phyloP scores from a whole-genome alignment of 2,888 invertebrate species.

The Tenthredo mesomela region DNA sequence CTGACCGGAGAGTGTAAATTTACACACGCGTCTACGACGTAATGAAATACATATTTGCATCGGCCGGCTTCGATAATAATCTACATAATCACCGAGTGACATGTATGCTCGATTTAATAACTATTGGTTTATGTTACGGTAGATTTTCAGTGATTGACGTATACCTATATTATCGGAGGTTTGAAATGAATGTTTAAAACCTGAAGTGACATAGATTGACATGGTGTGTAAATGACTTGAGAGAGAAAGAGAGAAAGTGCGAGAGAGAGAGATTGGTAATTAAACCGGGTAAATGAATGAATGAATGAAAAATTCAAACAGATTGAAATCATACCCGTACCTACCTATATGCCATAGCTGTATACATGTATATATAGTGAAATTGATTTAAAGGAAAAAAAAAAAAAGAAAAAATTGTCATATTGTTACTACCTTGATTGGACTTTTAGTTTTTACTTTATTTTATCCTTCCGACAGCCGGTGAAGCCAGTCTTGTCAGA shows the following conservation, averaged over 20 bases:
- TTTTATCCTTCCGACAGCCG: neutral
- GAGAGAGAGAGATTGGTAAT: neutral
- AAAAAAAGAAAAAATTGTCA: too few species aligned
- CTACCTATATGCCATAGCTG: neutral
- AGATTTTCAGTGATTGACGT: neutral
- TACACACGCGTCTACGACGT: neutral
- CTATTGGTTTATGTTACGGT: neutral
- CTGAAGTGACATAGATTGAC: neutral
- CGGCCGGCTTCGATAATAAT: conserved; percentile 26
- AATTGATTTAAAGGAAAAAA: neutral
- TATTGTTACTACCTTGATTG: neutral
- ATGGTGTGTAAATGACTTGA: conserved; percentile 8
- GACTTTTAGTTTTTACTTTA: neutral
- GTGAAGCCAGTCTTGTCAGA: neutral
- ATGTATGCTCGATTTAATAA: conserved; percentile 11
- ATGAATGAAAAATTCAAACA: conserved; percentile 6
- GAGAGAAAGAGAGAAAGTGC: neutral
- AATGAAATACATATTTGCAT: conserved; percentile 1
- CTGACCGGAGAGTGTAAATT: conserved; percentile 4
- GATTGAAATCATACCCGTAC: too few species aligned
- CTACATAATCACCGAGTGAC: neutral
- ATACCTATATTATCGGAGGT: neutral
- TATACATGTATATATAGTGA: neutral
- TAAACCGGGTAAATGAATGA: neutral
- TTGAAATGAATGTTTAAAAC: conserved; percentile 19